A percentile compares a stretch with the other conserved stretches of the same genome.
Evolutionary conservation across 2,113 vertebrate genomes (phyloP).

Genomic region (Cheilinus undulatus): DNA sequence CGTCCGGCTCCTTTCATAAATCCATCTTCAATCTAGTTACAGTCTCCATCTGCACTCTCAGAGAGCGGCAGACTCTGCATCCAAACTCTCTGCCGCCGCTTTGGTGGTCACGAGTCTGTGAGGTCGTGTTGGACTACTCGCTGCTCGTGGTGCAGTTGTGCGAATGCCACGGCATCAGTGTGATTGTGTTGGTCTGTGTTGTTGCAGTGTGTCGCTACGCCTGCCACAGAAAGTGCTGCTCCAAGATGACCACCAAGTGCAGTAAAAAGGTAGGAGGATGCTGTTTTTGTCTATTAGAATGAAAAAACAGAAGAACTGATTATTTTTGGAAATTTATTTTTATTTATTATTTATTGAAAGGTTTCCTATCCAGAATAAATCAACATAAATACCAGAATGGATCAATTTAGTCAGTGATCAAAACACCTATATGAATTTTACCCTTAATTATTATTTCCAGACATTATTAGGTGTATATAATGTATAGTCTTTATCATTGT

Average conservation of each 20-base stretch:
- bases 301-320: too few relatives aligned
- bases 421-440: too few relatives aligned
- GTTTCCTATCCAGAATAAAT: too few relatives aligned
- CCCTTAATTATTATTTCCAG: too few relatives aligned
- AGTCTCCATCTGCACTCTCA: constrained; percentile 27
- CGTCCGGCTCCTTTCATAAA: constrained; percentile 40
- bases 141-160: neutral
- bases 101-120: neutral
- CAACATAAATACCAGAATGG: too few relatives aligned
- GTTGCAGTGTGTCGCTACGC: constrained; percentile 94
- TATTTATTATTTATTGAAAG: too few relatives aligned
- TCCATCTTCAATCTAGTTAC: constrained; percentile 55
- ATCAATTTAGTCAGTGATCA: too few relatives aligned
- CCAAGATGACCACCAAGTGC: constrained; percentile 92
- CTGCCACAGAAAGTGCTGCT: constrained; percentile 98
- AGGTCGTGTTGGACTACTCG: constrained; percentile 11
- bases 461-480: too few relatives aligned
- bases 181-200: constrained; percentile 31
- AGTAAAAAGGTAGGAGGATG: constrained; percentile 92
- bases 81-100: neutral
- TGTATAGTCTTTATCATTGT: too few relatives aligned
- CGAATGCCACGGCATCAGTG: neutral
- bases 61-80: neutral
- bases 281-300: neutral
- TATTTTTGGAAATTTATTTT: too few relatives aligned